phyloP scores from a whole-genome alignment of 2,888 invertebrate genomes.

The Epinotia ramella region DNA sequence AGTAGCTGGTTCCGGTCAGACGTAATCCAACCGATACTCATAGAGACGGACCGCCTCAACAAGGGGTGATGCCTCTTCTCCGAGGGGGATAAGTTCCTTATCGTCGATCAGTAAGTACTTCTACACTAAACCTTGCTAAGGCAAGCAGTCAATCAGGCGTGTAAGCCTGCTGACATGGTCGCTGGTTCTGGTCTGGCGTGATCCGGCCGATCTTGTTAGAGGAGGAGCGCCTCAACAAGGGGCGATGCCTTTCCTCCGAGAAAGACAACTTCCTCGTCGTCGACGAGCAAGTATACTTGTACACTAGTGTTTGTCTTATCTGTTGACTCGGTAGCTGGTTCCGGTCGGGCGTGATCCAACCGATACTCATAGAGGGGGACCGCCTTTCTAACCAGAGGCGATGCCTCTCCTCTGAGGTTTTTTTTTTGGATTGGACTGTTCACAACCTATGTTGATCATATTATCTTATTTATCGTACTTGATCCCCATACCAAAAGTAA shows the following conservation, averaged over 20 bases:
- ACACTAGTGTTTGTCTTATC: neutral
- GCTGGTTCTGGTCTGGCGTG: slow-evolving; percentile 91
- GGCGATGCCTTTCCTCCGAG: slow-evolving; percentile 90
- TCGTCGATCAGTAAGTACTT: slow-evolving; percentile 90
- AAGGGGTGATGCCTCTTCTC: slow-evolving; percentile 93
- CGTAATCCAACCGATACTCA: slow-evolving; percentile 92
- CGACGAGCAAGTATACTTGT: slow-evolving; percentile 84
- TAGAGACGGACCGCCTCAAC: slow-evolving; percentile 89
- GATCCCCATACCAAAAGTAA: too few relatives aligned
- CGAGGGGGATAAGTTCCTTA: too few relatives aligned
- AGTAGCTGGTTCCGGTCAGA: slow-evolving; percentile 92
- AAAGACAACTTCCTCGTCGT: too few relatives aligned
- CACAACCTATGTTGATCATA: too few relatives aligned
- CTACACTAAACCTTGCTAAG: neutral
- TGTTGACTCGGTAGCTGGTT: slow-evolving; percentile 86
- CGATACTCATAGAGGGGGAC: slow-evolving; percentile 91
- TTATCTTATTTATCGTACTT: too few relatives aligned
- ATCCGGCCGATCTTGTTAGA: slow-evolving; percentile 93
- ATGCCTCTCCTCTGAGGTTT: slow-evolving; percentile 89
- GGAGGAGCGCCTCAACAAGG: slow-evolving; percentile 90
- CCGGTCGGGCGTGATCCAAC: too few relatives aligned
- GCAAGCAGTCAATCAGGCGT: too few relatives aligned
- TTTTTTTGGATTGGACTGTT: too few relatives aligned
- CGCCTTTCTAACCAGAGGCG: slow-evolving; percentile 93
- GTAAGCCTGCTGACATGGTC: slow-evolving; percentile 94